Conservation (phyloP, 2,888 invertebrate genomes). For the Asteroscopus sphinx region DNA sequence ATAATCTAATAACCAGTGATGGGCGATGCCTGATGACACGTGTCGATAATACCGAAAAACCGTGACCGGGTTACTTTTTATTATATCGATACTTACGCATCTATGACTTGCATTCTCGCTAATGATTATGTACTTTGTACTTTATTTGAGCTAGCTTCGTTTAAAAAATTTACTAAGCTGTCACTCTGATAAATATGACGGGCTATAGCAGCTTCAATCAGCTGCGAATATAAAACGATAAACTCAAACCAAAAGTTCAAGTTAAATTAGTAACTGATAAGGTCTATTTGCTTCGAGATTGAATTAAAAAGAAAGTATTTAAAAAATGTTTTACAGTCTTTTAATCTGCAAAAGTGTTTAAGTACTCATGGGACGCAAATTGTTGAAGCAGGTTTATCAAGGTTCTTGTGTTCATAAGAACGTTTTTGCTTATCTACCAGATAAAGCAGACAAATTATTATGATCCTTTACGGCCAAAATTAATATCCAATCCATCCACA, state of each 20-base stretch:
- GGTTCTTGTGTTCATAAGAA: too few relatives aligned
- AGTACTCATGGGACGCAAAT: too few relatives aligned
- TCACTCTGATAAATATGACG: slow-evolving; percentile 6
- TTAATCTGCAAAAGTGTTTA: too few relatives aligned
- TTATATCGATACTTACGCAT: slow-evolving; percentile 28
- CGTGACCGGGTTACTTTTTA: slow-evolving; percentile 51
- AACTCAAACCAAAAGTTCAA: slow-evolving; percentile 12
- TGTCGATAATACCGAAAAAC: slow-evolving; percentile 37
- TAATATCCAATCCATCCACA: too few relatives aligned
- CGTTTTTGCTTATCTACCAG: too few relatives aligned
- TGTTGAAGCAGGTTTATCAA: too few relatives aligned
- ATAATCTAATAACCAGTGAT: slow-evolving; percentile 50
- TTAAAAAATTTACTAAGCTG: background rate
- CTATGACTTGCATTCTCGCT: slow-evolving; percentile 51
- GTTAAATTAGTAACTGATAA: slow-evolving; percentile 3
- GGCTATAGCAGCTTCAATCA: slow-evolving; percentile 2
- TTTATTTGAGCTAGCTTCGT: slow-evolving; percentile 13
- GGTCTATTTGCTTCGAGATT: background rate
- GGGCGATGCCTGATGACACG: slow-evolving; percentile 32
- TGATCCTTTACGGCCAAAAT: too few relatives aligned
- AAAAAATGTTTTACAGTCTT: too few relatives aligned
- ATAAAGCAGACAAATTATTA: too few relatives aligned
- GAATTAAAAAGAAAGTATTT: slow-evolving; percentile 2
- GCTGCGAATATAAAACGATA: slow-evolving; percentile 8
- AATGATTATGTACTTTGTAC: slow-evolving; percentile 25